These are phyloP conservation scores for Potorous gilbertii DNA, from an alignment of 2,797 vertebrate species.

Conservation along the genomic window DNA sequence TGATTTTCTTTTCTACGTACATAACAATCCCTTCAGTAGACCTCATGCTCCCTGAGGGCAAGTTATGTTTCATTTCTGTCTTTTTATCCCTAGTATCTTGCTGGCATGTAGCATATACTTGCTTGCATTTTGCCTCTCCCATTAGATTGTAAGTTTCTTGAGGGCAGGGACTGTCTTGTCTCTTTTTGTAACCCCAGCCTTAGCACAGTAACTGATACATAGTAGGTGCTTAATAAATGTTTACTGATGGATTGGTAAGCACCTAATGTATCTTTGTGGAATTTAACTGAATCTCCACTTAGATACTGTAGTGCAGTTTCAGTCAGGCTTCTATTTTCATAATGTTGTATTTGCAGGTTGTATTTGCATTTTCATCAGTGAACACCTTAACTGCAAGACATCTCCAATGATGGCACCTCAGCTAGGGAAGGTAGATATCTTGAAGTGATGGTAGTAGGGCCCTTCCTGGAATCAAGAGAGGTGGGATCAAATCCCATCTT, in stretches of 20 bases:
- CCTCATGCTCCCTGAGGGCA: background rate
- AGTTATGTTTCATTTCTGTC: background rate
- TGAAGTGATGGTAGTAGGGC: background rate
- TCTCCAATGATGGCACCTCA: slow-evolving; percentile 43
- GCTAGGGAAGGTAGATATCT: slow-evolving; percentile 42
- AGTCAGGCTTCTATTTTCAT: slow-evolving; percentile 52
- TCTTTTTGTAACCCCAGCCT: background rate
- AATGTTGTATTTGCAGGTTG: slow-evolving; percentile 35
- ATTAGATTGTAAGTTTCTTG: background rate
- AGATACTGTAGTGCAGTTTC: slow-evolving; percentile 34
- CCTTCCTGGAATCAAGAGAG: background rate
- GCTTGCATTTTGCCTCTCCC: background rate
- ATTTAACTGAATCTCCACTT: background rate
- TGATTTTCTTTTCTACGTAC: background rate
- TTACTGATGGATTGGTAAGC: background rate
- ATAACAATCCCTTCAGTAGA: background rate
- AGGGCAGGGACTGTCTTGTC: background rate
- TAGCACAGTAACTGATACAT: background rate
- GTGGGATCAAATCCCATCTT: background rate
- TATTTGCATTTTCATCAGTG: slow-evolving; percentile 38
- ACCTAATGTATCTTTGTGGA: background rate
- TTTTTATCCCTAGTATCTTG: background rate
- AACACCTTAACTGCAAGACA: slow-evolving; percentile 42
- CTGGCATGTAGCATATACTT: background rate
- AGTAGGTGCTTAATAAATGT: background rate